Conservation (phyloP, 2,113 vertebrate species). For the Edolisoma coerulescens region DNA sequence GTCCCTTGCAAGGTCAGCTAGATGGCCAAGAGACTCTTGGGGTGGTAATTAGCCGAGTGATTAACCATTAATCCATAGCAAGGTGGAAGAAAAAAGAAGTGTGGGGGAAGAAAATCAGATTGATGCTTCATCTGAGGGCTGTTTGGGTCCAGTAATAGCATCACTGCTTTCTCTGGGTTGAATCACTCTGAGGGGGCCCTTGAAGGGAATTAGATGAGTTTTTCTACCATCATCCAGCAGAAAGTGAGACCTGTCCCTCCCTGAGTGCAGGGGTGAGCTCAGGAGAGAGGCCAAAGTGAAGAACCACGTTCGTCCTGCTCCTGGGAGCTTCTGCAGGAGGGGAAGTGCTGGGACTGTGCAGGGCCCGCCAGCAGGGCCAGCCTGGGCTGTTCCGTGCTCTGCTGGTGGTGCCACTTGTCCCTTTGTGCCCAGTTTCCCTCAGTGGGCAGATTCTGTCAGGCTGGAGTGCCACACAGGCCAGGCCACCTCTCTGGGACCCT, state of each 20-base stretch:
- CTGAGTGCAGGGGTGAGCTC: neutral
- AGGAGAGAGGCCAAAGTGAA: neutral
- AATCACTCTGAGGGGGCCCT: neutral
- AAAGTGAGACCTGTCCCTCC: neutral
- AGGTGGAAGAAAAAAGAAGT: conserved; percentile 1
- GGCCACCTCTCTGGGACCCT: neutral
- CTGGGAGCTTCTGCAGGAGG: neutral
- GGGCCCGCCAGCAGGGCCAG: neutral
- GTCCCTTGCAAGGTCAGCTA: conserved; percentile 16
- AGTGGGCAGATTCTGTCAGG: neutral
- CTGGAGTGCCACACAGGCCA: neutral
- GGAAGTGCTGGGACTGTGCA: neutral
- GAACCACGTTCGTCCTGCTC: neutral
- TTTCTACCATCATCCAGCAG: neutral
- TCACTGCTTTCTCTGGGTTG: neutral
- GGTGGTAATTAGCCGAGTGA: conserved; percentile 21
- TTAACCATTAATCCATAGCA: conserved; percentile 31
- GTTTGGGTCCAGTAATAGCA: neutral
- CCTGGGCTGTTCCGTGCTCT: neutral
- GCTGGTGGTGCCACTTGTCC: neutral
- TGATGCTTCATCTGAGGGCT: conserved; percentile 1
- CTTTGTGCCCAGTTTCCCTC: neutral
- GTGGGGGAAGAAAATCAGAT: neutral
- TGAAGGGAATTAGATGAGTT: neutral
- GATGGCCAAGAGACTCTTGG: neutral